Evolutionary conservation across 2,797 vertebrate genomes (phyloP).

Genomic region (Petrocephalus sullivani): DNA sequence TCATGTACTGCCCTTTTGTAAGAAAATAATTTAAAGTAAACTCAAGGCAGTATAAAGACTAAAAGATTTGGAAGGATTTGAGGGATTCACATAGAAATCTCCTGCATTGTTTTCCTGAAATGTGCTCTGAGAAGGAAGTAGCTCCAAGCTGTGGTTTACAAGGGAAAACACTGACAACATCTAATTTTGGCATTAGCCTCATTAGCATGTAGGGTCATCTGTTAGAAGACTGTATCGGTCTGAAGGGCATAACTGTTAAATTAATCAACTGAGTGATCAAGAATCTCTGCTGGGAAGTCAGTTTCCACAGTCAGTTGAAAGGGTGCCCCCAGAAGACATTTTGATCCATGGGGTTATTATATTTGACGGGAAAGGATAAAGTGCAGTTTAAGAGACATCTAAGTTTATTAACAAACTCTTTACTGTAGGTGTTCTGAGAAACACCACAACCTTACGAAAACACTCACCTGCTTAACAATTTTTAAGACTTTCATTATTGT

Average conservation of each 20-base stretch:
- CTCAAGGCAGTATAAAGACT: background rate
- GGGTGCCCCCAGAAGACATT: background rate
- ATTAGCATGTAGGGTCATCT: conserved; percentile 4
- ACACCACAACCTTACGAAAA: background rate
- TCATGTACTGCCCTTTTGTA: background rate
- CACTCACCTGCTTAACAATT: background rate
- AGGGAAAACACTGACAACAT: background rate
- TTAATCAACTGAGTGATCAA: background rate
- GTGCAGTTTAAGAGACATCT: background rate
- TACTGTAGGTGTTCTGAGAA: background rate
- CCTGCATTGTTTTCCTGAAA: background rate
- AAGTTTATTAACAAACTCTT: background rate
- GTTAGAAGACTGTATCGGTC: background rate
- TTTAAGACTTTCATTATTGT: background rate
- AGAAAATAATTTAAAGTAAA: background rate
- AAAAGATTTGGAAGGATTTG: conserved; percentile 6
- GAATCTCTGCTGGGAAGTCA: background rate
- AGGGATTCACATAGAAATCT: background rate
- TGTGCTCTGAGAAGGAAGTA: background rate
- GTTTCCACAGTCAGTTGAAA: conserved; percentile 4
- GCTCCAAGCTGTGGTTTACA: background rate
- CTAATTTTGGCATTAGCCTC: background rate
- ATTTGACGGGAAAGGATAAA: background rate
- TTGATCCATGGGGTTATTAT: background rate
- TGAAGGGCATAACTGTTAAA: background rate